Evolutionary conservation across 2,797 vertebrate species (phyloP).

Genomic region (Pipistrellus pygmaeus): DNA sequence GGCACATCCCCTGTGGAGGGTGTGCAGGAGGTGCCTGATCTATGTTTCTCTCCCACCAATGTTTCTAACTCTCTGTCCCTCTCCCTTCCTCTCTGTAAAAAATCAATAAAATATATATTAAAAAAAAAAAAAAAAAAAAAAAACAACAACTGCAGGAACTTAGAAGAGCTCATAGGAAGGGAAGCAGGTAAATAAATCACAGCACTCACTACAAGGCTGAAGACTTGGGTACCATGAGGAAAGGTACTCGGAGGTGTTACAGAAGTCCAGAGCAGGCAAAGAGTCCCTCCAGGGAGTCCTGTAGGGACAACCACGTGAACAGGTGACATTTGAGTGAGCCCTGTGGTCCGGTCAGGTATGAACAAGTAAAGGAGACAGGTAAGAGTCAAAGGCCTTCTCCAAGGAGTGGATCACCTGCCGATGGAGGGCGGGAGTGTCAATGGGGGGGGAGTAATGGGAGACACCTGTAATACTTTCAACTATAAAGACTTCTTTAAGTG

Average conservation of each 20-base stretch:
- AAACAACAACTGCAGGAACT: not conserved
- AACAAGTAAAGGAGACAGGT: not conserved
- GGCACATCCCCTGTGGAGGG: no score
- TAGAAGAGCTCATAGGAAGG: not conserved
- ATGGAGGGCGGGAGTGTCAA: no score
- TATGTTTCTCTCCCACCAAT: no score
- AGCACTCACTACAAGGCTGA: no score
- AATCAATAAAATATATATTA: no score
- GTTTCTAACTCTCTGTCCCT: no score
- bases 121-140: no score
- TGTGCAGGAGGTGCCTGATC: no score
- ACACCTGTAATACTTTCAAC: no score
- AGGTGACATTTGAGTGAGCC: not conserved
- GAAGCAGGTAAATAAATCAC: not conserved
- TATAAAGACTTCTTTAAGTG: no score
- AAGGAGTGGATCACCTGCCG: not conserved
- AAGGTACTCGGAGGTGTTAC: not conserved
- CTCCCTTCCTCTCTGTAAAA: no score
- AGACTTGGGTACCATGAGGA: rapidly evolving
- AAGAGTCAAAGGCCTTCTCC: not conserved
- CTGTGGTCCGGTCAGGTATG: not conserved
- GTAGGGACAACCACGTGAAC: not conserved
- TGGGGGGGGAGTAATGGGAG: rapidly evolving
- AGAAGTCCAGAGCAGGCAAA: not conserved
- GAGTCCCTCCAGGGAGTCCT: no score